Conservation (phyloP, 2,113 vertebrate genomes). For the Nibea coibor region DNA sequence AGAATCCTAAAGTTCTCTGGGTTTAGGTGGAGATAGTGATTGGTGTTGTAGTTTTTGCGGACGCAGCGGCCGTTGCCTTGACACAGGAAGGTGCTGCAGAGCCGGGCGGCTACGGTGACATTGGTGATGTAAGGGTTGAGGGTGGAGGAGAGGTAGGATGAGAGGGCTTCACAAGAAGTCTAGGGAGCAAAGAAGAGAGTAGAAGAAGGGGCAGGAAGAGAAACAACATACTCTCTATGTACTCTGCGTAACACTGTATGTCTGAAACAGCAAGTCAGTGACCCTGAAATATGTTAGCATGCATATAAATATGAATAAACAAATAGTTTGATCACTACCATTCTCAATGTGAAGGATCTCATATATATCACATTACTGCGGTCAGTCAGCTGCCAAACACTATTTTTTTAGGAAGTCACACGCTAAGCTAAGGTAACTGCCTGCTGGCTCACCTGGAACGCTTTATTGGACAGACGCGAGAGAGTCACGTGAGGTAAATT, state of each 20-base stretch:
- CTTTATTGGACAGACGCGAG: too few relatives aligned
- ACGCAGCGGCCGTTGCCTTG: conserved; percentile 81
- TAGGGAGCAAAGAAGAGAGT: conserved; percentile 46
- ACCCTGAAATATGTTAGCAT: background rate
- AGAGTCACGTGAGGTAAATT: too few relatives aligned
- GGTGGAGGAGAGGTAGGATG: conserved; percentile 78
- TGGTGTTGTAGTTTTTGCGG: conserved; percentile 83
- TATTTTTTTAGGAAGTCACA: background rate
- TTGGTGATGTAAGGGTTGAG: conserved; percentile 88
- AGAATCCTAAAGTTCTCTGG: conserved; percentile 79
- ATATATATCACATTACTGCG: too few relatives aligned
- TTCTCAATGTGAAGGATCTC: too few relatives aligned
- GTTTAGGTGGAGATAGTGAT: conserved; percentile 87
- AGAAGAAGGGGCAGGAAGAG: background rate
- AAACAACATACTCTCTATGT: background rate
- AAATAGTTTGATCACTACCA: background rate
- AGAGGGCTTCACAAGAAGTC: conserved; percentile 82
- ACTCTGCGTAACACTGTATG: background rate
- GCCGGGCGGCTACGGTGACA: conserved; percentile 84
- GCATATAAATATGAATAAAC: background rate
- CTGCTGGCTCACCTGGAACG: too few relatives aligned
- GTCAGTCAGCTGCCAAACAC: too few relatives aligned
- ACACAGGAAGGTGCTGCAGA: conserved; percentile 86
- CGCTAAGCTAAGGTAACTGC: background rate
- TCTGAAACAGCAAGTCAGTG: background rate